phyloP scores from a whole-genome alignment of 2,888 invertebrate species.

The Caenorhabditis uteleia region DNA sequence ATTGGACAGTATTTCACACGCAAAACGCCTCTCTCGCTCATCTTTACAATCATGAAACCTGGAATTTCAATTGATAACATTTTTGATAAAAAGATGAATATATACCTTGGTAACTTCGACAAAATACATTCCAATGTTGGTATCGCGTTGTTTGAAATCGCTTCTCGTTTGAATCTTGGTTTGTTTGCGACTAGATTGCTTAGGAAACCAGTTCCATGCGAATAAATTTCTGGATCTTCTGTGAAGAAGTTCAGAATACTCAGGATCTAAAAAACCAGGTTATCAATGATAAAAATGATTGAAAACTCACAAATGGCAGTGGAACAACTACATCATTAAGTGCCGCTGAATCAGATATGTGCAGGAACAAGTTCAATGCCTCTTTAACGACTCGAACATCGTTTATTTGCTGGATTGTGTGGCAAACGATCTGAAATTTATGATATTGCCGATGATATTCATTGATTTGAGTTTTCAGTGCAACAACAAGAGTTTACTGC shows the following conservation, averaged over 20 bases:
- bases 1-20: slow-evolving; percentile 18
- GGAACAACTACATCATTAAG: slow-evolving; percentile 7
- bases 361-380: slow-evolving; percentile 15
- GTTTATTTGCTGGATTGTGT: neutral
- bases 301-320: slow-evolving; percentile 25
- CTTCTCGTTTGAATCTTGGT: slow-evolving; percentile 4
- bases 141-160: slow-evolving; percentile 16
- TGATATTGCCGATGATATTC: neutral
- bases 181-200: slow-evolving; percentile 30
- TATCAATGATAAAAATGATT: too few species aligned
- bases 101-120: slow-evolving; percentile 1
- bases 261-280: neutral
- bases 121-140: slow-evolving; percentile 4
- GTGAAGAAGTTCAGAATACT: slow-evolving; percentile 2
- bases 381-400: slow-evolving; percentile 1
- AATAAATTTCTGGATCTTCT: slow-evolving; percentile 11
- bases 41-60: slow-evolving; percentile 6
- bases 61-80: neutral
- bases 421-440: neutral
- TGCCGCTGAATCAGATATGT: slow-evolving; percentile 21
- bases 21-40: neutral
- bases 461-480: neutral
- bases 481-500: too few species aligned
- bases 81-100: neutral
- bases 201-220: slow-evolving; percentile 29